Evolutionary conservation across 2,888 invertebrate species (phyloP), one percentile per base, ranked within the genome.

Genomic region (Melipona beecheii): DNA sequence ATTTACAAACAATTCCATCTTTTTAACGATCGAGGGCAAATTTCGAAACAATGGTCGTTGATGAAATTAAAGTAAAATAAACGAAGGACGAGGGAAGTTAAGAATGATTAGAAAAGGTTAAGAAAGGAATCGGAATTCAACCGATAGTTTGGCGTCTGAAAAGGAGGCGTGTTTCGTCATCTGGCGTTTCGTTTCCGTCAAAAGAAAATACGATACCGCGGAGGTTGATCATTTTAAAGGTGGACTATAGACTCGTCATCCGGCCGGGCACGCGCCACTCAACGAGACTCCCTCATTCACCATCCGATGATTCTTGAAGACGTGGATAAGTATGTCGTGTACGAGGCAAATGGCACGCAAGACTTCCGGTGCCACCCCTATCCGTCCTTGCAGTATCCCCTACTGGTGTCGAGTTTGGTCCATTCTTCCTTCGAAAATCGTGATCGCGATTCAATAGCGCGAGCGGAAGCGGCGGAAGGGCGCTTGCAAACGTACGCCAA

Each of bases 271-370:
- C 93, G 93, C 91, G 93, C 93, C 93, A 92, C 92, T 93, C 91
- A 79, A 91, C 87, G 74, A 86, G 87, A 84, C 27, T 84, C 87
- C 88, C 88, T 88, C 77, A 90, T 92, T 93, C 93, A 91, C 89
- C 89, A 81, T 87, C 80, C 85, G 87, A 86, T 91, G 92, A 92
- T 93, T 92, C 90, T 87, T 91, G 85, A 89, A 91, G 91, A 92
- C 91, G 85, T 72, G 91, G 88, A 90, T 88, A 92, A 91, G 91
- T 90, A 91, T 90, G 91, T 90, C 90, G 90, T 43, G 43, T 90
- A 89, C 86, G 91, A 90, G 89, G 91, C 92, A 93, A 93, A 93
- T 92, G 94, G 94, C 93, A 93, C 92, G 93, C 93, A 93, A 94
- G 93, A 94, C 93, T 94, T 94, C 94, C 94, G 94, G 92, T 85